Conservation (phyloP, 2,888 invertebrate genomes). For the Drosophila prostipennis region DNA sequence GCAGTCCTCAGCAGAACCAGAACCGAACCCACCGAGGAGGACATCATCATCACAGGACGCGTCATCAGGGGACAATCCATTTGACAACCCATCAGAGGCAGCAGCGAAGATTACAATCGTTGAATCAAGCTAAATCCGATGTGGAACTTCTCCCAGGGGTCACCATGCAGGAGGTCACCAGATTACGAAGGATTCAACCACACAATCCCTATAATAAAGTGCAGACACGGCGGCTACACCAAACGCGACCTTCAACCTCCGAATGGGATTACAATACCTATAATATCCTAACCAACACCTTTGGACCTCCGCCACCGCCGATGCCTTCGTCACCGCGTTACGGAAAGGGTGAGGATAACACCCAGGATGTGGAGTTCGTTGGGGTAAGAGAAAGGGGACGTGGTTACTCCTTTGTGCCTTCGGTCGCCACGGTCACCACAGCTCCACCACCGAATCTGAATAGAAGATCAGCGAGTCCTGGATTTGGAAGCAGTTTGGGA, state of each 20-base stretch:
- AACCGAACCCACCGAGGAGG: conserved; percentile 34
- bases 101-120: conserved; percentile 31
- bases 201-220: conserved; percentile 71
- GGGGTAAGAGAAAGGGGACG: conserved; percentile 58
- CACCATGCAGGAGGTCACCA: conserved; percentile 56
- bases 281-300: conserved; percentile 79
- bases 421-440: conserved; percentile 30
- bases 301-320: conserved; percentile 65
- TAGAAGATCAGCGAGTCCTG: conserved; percentile 51
- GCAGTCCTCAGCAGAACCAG: neutral
- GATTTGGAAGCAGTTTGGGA: conserved; percentile 44
- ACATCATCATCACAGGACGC: conserved; percentile 59
- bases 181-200: conserved; percentile 69
- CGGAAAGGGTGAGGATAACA: conserved; percentile 81
- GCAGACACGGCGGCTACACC: conserved; percentile 61
- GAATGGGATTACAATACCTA: conserved; percentile 81
- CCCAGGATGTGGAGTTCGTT: conserved; percentile 79
- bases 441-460: conserved; percentile 66
- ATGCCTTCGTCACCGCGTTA: conserved; percentile 49
- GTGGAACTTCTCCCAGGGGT: conserved; percentile 71
- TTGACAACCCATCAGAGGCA: conserved; percentile 22
- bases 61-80: conserved; percentile 43
- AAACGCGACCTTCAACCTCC: conserved; percentile 34
- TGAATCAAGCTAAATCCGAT: conserved; percentile 59
- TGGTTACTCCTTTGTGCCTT: conserved; percentile 67